Percentiles rank a stretch among this genome's conserved stretches.
Evolutionary conservation across 2,113 vertebrate species (phyloP).

Genomic region (Dromiciops gliroides): DNA sequence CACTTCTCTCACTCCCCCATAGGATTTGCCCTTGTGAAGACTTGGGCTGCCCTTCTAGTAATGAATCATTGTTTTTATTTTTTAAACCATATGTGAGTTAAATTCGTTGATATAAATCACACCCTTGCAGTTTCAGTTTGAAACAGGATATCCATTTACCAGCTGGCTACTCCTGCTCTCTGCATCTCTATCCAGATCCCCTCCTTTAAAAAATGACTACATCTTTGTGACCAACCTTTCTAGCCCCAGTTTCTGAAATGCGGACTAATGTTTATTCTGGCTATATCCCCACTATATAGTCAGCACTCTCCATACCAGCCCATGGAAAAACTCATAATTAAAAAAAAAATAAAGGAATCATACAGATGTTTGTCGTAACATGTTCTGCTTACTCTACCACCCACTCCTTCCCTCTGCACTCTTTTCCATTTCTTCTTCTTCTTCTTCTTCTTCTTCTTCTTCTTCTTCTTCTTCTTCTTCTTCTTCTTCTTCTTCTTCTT

Average conservation of each 20-base stretch:
- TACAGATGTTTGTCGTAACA: slow-evolving; percentile 73
- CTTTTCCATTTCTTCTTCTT: slow-evolving; percentile 48
- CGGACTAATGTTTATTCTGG: slow-evolving; percentile 82
- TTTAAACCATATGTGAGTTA: slow-evolving; percentile 82
- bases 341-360: slow-evolving; percentile 66
- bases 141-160: slow-evolving; percentile 83
- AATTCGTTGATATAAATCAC: slow-evolving; percentile 84
- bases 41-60: slow-evolving; percentile 71
- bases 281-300: slow-evolving; percentile 75
- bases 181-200: slow-evolving; percentile 67
- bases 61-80: slow-evolving; percentile 85
- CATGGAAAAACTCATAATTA: slow-evolving; percentile 81
- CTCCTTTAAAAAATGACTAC: slow-evolving; percentile 77
- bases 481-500: slow-evolving; percentile 42
- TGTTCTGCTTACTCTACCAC: slow-evolving; percentile 65
- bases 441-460: slow-evolving; percentile 67
- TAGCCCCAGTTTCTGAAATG: slow-evolving; percentile 82
- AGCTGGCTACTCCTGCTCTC: slow-evolving; percentile 75
- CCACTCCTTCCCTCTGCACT: slow-evolving; percentile 58
- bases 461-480: slow-evolving; percentile 46
- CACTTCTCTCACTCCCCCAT: slow-evolving; percentile 61
- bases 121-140: slow-evolving; percentile 73
- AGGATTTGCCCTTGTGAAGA: slow-evolving; percentile 68
- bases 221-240: slow-evolving; percentile 81
- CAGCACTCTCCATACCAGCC: slow-evolving; percentile 75